Base-by-base conservation (phyloP, 2,113 vertebrate species). In the Rhodinocichla rosea region DNA sequence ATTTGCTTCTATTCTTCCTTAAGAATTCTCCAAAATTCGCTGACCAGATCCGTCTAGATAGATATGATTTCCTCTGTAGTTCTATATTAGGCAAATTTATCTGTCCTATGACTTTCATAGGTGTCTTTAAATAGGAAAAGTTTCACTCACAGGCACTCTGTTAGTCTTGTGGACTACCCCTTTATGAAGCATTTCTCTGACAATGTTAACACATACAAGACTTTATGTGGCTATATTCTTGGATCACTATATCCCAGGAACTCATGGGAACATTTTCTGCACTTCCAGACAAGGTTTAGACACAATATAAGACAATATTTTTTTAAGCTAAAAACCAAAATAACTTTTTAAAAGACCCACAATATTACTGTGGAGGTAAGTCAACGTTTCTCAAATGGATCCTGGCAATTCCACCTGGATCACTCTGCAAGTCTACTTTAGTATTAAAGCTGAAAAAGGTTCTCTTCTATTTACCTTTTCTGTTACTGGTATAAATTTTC, bases 291-390 rank as follows among this genome's bases (percentile, higher is more conserved):
- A 12, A 39, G 21, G 9, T 75, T 62, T 22, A 87, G 11, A 45
- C 11, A 32, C 1, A 27, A 47, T 9, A 60, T 5, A 26, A 53
- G 23, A 39, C 2, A 53, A 8, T 57, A 35, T 0, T 1, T 12
- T 28, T 67, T 33, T 32, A 50, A 22, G 3, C 18, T 44, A 59
- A 73, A 83, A 42, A 10, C 3, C 2, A 33, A 44, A 65, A 7
- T 9, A 60, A 21, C 8, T 21, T 49, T 27, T 1, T 35, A 77
- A 71, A 64, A 33, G 21, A 13, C 0, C 15, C 23, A 24, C 28
- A 37, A 4, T 9, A 24, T 52, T 67, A 20, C 8, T 64, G 11
- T 47, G 13, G 21, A 57, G 28, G n/a, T n/a, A 75, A 50, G 21
- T 53, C 13, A n/a, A 1, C 2, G 14, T 62, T 79, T 89, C 26